These are phyloP conservation scores for Microctenopoma stevenorrisi DNA, from an alignment of 2,797 vertebrate genomes.

Conservation along the genomic window DNA sequence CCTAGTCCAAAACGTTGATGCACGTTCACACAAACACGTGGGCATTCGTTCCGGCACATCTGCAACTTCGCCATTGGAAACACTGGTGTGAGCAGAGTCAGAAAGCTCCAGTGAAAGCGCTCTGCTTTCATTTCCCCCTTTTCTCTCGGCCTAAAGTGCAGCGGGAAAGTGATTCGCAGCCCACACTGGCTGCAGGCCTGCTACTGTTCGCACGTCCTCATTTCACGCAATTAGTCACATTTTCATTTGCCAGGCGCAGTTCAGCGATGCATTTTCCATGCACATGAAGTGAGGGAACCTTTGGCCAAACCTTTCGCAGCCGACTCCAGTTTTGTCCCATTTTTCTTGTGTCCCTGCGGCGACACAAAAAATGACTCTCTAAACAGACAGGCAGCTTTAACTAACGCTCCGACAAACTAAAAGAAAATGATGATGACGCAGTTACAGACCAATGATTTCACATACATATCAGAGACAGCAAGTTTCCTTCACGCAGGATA, in stretches of 20 bases:
- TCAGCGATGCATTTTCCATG: slow-evolving; percentile 8
- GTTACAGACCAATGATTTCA: slow-evolving; percentile 73
- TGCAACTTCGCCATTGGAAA: background rate
- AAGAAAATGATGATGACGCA: slow-evolving; percentile 56
- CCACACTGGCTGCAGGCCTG: slow-evolving; percentile 9
- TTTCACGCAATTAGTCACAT: slow-evolving; percentile 17
- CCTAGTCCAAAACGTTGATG: no score
- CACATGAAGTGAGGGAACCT: background rate
- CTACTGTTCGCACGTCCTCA: background rate
- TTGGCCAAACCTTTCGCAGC: background rate
- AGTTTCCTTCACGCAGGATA: slow-evolving; percentile 29
- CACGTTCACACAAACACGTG: background rate
- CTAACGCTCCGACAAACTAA: slow-evolving; percentile 15
- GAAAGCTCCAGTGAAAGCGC: slow-evolving; percentile 7
- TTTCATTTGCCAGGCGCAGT: background rate
- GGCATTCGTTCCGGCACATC: background rate
- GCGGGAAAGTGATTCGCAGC: slow-evolving; percentile 25
- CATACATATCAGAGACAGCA: slow-evolving; percentile 62
- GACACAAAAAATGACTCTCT: background rate
- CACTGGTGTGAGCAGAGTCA: slow-evolving; percentile 1
- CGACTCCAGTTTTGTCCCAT: background rate
- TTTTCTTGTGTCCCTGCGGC: slow-evolving; percentile 1
- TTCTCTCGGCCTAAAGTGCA: slow-evolving; percentile 28
- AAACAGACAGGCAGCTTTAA: slow-evolving; percentile 10
- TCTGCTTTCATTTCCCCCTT: slow-evolving; percentile 11